A percentile compares a stretch with the other conserved stretches of the same genome.
Conservation (phyloP, 2,888 invertebrate species). For the Amblyteles armatorius region DNA sequence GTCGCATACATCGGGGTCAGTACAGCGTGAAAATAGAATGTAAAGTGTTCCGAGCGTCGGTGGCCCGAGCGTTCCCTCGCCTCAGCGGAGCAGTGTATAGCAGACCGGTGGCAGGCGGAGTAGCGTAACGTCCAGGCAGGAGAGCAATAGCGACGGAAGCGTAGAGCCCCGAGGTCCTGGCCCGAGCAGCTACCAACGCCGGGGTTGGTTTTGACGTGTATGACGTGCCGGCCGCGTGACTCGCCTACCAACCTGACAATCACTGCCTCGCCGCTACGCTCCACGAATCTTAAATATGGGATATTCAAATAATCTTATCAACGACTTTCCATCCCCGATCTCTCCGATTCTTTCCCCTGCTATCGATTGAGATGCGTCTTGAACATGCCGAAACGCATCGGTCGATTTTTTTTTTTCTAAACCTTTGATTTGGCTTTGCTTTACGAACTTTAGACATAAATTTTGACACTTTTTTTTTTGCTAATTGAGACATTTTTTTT, state of each 20-base stretch:
- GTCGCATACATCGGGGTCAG: slow-evolving; percentile 82
- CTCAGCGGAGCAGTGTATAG: slow-evolving; percentile 27
- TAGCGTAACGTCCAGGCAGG: slow-evolving; percentile 53
- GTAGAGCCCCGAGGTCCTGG: slow-evolving; percentile 60
- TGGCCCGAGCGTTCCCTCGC: slow-evolving; percentile 63
- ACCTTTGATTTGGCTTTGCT: too few species aligned
- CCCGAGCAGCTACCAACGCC: slow-evolving; percentile 69
- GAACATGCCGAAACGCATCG: neutral
- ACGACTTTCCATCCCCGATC: slow-evolving; percentile 44
- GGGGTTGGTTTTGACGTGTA: slow-evolving; percentile 83
- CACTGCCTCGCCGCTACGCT: slow-evolving; percentile 82
- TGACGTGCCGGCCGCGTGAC: slow-evolving; percentile 84
- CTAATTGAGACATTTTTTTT: too few species aligned
- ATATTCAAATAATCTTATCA: slow-evolving; percentile 82
- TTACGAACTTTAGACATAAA: too few species aligned
- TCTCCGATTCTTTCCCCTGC: slow-evolving; percentile 40
- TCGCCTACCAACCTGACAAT: slow-evolving; percentile 82
- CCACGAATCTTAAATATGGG: slow-evolving; percentile 83
- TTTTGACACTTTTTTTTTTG: too few species aligned
- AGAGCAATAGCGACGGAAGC: slow-evolving; percentile 40
- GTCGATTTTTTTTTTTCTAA: too few species aligned
- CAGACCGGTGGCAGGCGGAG: slow-evolving; percentile 35
- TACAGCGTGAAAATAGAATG: slow-evolving; percentile 84
- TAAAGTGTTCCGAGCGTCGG: slow-evolving; percentile 77
- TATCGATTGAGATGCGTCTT: slow-evolving; percentile 48